Percentiles rank a stretch among this genome's conserved stretches.
Evolutionary conservation across 2,888 invertebrate genomes (phyloP).

Genomic region (Griposia aprilina): DNA sequence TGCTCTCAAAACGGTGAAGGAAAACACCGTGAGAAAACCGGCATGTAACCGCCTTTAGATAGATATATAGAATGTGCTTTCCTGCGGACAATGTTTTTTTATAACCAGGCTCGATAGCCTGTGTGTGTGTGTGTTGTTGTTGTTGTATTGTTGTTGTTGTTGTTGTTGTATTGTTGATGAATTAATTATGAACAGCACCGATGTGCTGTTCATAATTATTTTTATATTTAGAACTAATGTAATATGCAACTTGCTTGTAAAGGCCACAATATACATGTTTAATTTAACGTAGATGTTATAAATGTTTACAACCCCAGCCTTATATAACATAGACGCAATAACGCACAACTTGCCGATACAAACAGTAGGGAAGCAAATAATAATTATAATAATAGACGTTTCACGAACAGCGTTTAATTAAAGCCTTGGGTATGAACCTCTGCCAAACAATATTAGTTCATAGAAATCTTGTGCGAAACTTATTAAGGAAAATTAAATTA

Average conservation of each 20-base stretch:
- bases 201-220: neutral
- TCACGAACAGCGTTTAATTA: constrained; percentile 60
- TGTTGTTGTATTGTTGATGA: too few species aligned
- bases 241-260: neutral
- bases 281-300: neutral
- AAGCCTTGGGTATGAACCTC: constrained; percentile 38
- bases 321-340: constrained; percentile 23
- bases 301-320: constrained; percentile 6
- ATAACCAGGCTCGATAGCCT: too few species aligned
- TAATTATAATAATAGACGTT: constrained; percentile 58
- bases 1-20: neutral
- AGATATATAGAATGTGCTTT: neutral
- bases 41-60: neutral
- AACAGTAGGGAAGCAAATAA: constrained; percentile 53
- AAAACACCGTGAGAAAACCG: neutral
- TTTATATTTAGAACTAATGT: neutral
- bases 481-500: constrained; percentile 27
- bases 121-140: too few species aligned
- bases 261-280: neutral
- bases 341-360: constrained; percentile 51
- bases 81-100: neutral
- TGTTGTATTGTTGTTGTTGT: too few species aligned
- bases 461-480: constrained; percentile 38
- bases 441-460: constrained; percentile 46
- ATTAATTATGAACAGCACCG: too few species aligned